Evolutionary conservation across 2,113 vertebrate species (phyloP).

Genomic region (Ammodytes dubius): DNA sequence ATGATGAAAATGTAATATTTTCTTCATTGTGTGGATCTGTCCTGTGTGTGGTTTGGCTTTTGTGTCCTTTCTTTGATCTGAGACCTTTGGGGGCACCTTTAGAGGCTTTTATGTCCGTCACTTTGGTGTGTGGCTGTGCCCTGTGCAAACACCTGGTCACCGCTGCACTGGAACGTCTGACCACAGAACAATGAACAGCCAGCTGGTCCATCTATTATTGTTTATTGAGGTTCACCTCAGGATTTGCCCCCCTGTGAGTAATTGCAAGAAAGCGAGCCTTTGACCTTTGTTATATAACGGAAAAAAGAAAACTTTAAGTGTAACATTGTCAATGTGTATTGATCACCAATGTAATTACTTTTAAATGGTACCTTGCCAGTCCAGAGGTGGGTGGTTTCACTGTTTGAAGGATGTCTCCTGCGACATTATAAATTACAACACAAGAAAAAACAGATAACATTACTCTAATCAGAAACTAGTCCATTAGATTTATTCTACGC

Average conservation of each 20-base stretch:
- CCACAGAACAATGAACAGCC: constrained; percentile 84
- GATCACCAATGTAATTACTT: constrained; percentile 76
- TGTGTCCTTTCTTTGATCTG: constrained; percentile 27
- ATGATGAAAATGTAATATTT: constrained; percentile 41
- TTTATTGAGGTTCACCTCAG: constrained; percentile 82
- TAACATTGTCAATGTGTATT: constrained; percentile 78
- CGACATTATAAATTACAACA: constrained; percentile 48
- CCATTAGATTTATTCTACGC: constrained; percentile 43
- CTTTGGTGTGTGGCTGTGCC: constrained; percentile 66
- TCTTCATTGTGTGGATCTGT: constrained; percentile 9
- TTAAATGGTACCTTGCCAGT: constrained; percentile 63
- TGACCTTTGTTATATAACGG: constrained; percentile 85
- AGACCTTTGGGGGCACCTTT: constrained; percentile 57
- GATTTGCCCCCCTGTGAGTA: constrained; percentile 76
- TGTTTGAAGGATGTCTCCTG: constrained; percentile 48
- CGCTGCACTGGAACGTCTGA: constrained; percentile 71
- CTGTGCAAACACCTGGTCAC: constrained; percentile 84
- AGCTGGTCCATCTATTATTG: constrained; percentile 84
- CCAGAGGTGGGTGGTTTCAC: constrained; percentile 46
- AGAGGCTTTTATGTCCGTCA: constrained; percentile 64
- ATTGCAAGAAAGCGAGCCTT: constrained; percentile 84
- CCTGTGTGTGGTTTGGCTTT: constrained; percentile 1
- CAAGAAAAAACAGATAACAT: constrained; percentile 31
- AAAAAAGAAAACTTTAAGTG: constrained; percentile 78
- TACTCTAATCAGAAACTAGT: constrained; percentile 45